Percentiles rank a stretch among this genome's conserved stretches.
phyloP scores from a whole-genome alignment of 2,797 vertebrate genomes.

The Esox masquinongy region DNA sequence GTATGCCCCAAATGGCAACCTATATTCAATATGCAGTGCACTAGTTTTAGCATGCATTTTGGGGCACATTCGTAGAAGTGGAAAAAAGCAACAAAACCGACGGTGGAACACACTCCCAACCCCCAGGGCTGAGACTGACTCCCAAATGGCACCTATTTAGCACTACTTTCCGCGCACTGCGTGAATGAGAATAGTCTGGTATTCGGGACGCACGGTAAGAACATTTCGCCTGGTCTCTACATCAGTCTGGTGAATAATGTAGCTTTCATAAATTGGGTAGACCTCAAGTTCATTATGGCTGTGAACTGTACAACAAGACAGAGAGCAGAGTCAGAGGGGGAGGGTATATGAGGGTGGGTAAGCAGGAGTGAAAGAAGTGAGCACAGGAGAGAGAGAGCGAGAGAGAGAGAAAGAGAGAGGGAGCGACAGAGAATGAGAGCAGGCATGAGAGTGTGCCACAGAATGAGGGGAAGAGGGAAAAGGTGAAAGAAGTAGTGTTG shows the following conservation, averaged over 20 bases:
- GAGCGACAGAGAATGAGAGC: background rate
- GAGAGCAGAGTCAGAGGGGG: slow-evolving; percentile 20
- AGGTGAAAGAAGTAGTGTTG: slow-evolving; percentile 1
- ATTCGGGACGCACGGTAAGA: slow-evolving; percentile 27
- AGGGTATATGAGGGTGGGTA: slow-evolving; percentile 36
- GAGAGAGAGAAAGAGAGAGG: slow-evolving; percentile 5
- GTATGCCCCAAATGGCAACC: no score
- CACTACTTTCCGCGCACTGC: background rate
- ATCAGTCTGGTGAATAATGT: slow-evolving; percentile 56
- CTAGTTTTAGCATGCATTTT: no score
- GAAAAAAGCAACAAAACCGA: slow-evolving; percentile 18
- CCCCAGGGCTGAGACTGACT: slow-evolving; percentile 8
- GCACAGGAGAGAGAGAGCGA: background rate
- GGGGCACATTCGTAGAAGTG: no score
- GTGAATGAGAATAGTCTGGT: background rate
- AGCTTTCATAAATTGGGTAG: slow-evolving; percentile 38
- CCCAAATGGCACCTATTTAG: background rate
- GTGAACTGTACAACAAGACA: slow-evolving; percentile 29
- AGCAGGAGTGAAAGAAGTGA: slow-evolving; percentile 7
- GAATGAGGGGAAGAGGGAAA: slow-evolving; percentile 6
- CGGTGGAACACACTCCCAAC: slow-evolving; percentile 36
- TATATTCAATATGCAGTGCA: no score
- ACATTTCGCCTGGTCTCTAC: slow-evolving; percentile 46
- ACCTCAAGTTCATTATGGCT: slow-evolving; percentile 50
- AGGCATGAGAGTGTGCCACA: background rate